Base-by-base conservation (phyloP, 2,888 invertebrate species). In the Phyllotreta cruciferae region DNA sequence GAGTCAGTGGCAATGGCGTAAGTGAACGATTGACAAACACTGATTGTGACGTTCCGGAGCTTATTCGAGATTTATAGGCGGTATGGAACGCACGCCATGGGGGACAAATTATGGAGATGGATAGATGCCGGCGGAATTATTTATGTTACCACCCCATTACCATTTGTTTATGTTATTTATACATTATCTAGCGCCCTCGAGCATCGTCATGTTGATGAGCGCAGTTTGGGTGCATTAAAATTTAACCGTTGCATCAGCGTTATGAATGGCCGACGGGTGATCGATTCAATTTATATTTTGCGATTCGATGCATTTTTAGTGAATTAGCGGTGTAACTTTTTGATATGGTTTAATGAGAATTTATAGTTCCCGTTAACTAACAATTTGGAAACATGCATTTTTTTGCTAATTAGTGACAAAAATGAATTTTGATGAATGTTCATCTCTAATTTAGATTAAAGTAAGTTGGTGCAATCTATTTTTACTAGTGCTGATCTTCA, bases 81-180 rank as follows among this genome's bases (percentile, higher is more conserved):
- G 77, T 73, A 72, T 56, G 36, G 50, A 72, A 67, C 67, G 67
- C 62, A 55, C 57, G 69, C 77, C 74, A 70, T 73, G 70, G 76
- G 79, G 78, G 78, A 78, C 77, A 76, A 78, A 80, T 80, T 79
- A 79, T 77, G 75, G 75, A 77, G 78, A 80, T 76, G 74, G 79
- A 79, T 78, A 74, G 78, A 76, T 77, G 75, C 74, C 71, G 74
- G 69, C 70, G 64, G 78, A 79, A 80, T 79, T 79, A 80, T 80
- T 80, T 80, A 80, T 78, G 77, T 75, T 73, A 69, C 74, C 75
- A 73, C 74, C 76, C 75, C 73, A 77, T 76, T 74, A 74, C 77
- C 75, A 79, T 80, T 79, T 77, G 77, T 79, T 78, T 77, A 74
- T 71, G 78, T 78, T 78, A 78, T 64, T 64, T 64, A 64, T 64